These are phyloP conservation scores for Macrophya annulata DNA, from an alignment of 2,888 invertebrate species.

Conservation along the genomic window DNA sequence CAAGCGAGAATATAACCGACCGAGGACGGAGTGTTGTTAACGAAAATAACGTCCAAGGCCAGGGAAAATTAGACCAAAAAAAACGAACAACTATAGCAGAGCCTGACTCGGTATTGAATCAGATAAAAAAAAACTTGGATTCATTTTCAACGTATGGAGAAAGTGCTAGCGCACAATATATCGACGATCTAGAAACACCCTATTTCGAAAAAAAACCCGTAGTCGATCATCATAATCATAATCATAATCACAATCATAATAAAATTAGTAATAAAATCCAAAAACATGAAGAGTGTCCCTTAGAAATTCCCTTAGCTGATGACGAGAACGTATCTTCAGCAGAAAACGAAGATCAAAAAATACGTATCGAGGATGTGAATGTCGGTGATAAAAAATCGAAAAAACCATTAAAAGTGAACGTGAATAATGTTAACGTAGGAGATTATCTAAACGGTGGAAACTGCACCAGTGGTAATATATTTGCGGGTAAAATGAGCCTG, in stretches of 20 bases:
- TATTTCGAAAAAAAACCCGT: conserved; percentile 75
- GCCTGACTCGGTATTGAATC: conserved; percentile 68
- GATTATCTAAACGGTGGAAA: conserved; percentile 37
- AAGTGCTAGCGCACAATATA: conserved; percentile 68
- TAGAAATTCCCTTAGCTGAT: neutral
- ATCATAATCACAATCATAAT: conserved; percentile 31
- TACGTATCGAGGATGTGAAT: neutral
- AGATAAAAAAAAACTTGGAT: conserved; percentile 80
- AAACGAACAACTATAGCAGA: conserved; percentile 50
- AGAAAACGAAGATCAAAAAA: neutral
- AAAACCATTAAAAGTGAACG: conserved; percentile 23
- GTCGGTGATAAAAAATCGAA: conserved; percentile 8
- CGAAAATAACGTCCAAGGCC: conserved; percentile 55
- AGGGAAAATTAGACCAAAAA: conserved; percentile 33
- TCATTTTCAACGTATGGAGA: conserved; percentile 75
- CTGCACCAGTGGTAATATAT: conserved; percentile 10
- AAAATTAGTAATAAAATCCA: neutral
- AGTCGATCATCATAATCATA: conserved; percentile 32
- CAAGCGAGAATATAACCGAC: conserved; percentile 64
- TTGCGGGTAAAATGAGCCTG: conserved; percentile 19
- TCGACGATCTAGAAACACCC: conserved; percentile 76
- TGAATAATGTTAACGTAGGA: conserved; percentile 34
- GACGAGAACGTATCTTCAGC: neutral
- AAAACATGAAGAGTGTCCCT: neutral
- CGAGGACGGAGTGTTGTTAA: conserved; percentile 16